A percentile compares a stretch with the other conserved stretches of the same genome.
phyloP scores from a whole-genome alignment of 1,140 invertebrate species.

The Belonocnema kinseyi region DNA sequence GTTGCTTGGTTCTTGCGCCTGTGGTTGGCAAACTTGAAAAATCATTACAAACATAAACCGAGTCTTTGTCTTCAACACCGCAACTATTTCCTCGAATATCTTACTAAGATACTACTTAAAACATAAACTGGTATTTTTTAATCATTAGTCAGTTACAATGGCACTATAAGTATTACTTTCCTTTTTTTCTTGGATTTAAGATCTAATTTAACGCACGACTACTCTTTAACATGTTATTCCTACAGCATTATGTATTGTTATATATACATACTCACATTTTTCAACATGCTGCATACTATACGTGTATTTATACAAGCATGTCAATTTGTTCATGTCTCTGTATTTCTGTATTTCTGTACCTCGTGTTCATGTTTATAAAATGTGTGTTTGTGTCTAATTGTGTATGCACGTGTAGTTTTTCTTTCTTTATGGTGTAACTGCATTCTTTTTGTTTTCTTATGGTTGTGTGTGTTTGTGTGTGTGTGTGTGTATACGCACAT shows the following conservation, averaged over 20 bases:
- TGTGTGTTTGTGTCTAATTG: neutral
- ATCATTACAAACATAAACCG: slow-evolving; percentile 58
- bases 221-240: slow-evolving; percentile 60
- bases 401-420: slow-evolving; percentile 34
- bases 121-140: slow-evolving; percentile 58
- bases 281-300: slow-evolving; percentile 57
- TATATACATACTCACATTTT: slow-evolving; percentile 65
- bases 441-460: slow-evolving; percentile 3
- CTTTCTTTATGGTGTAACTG: neutral
- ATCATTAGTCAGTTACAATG: slow-evolving; percentile 71
- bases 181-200: slow-evolving; percentile 57
- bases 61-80: slow-evolving; percentile 58
- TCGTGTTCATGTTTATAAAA: neutral
- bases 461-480: slow-evolving; percentile 12
- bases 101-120: slow-evolving; percentile 54
- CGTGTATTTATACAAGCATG: slow-evolving; percentile 51
- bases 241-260: slow-evolving; percentile 57
- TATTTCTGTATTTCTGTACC: slow-evolving; percentile 10
- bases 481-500: slow-evolving; percentile 38
- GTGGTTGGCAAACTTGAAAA: slow-evolving; percentile 54
- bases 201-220: slow-evolving; percentile 61
- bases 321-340: slow-evolving; percentile 22
- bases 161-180: slow-evolving; percentile 71
- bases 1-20: slow-evolving; percentile 7
- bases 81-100: slow-evolving; percentile 53